These are phyloP conservation scores for Percopsis transmontana DNA, from an alignment of 2,113 vertebrate genomes.

Conservation along the genomic window DNA sequence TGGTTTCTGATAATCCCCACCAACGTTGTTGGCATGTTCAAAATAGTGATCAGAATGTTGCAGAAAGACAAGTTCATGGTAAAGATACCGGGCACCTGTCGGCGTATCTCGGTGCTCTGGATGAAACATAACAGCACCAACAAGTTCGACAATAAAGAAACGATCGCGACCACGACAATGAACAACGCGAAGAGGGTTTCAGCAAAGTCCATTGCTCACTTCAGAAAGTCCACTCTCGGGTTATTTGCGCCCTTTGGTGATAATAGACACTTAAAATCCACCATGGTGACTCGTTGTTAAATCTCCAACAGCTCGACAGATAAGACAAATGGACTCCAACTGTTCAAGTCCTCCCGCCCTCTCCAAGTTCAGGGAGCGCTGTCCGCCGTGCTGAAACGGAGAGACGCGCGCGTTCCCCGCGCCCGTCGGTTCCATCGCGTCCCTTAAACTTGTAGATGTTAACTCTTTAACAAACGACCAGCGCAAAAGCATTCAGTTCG, in stretches of 20 bases:
- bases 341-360: conserved; percentile 9
- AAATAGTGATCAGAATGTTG: conserved; percentile 83
- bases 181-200: conserved; percentile 79
- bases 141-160: conserved; percentile 83
- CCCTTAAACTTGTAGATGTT: conserved; percentile 9
- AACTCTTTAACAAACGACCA: conserved; percentile 20
- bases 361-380: conserved; percentile 59
- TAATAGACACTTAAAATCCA: conserved; percentile 19
- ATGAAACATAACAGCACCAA: conserved; percentile 86
- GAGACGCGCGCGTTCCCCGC: conserved; percentile 1
- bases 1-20: conserved; percentile 77
- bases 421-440: conserved; percentile 20
- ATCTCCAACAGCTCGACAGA: conserved; percentile 20
- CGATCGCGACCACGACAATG: conserved; percentile 81
- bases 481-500: background rate
- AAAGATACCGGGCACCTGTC: conserved; percentile 83
- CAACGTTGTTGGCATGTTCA: conserved; percentile 84
- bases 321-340: conserved; percentile 35
- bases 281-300: conserved; percentile 51
- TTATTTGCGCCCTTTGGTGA: conserved; percentile 39
- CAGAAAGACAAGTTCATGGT: conserved; percentile 85
- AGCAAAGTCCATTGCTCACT: conserved; percentile 86
- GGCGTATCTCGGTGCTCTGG: conserved; percentile 83
- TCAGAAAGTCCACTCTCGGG: conserved; percentile 51
- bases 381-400: conserved; percentile 84